A percentile compares a stretch with the other conserved stretches of the same genome.
Conservation (phyloP, 1,140 invertebrate genomes). For the Mizuhopecten yessoensis region DNA sequence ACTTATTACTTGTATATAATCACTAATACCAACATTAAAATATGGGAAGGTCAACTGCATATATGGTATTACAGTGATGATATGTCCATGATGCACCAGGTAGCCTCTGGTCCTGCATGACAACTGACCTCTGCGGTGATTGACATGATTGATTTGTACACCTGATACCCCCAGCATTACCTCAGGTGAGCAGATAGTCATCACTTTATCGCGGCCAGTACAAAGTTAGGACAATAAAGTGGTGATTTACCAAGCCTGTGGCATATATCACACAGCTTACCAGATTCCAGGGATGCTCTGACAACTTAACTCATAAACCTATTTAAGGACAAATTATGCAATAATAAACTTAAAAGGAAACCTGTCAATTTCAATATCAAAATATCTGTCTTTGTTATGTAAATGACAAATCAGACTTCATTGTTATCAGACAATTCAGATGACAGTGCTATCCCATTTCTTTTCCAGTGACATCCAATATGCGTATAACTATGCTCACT, state of each 20-base stretch:
- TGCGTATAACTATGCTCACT: neutral
- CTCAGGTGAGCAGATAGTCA: constrained; percentile 14
- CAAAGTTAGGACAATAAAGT: constrained; percentile 1
- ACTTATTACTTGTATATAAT: neutral
- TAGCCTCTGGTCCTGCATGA: neutral
- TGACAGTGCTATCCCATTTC: neutral
- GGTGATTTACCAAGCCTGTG: neutral
- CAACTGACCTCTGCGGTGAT: constrained; percentile 15
- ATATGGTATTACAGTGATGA: neutral
- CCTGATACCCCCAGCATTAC: neutral
- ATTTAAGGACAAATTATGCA: neutral
- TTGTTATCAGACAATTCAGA: neutral
- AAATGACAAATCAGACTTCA: neutral
- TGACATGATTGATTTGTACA: constrained; percentile 28
- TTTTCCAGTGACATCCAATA: neutral
- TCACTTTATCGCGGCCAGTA: neutral
- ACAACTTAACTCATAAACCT: neutral
- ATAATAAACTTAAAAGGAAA: neutral
- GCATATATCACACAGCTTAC: neutral
- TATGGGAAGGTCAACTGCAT: neutral
- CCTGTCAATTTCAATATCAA: neutral
- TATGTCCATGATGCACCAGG: constrained; percentile 20
- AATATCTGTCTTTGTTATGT: neutral
- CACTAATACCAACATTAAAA: neutral
- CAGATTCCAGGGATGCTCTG: neutral